A percentile compares a stretch with the other conserved stretches of the same genome.
Evolutionary conservation across 30 jellyfish, hydroid and myxozoan species (phyloP).

Genomic region (Pseudorhiza aurosa): DNA sequence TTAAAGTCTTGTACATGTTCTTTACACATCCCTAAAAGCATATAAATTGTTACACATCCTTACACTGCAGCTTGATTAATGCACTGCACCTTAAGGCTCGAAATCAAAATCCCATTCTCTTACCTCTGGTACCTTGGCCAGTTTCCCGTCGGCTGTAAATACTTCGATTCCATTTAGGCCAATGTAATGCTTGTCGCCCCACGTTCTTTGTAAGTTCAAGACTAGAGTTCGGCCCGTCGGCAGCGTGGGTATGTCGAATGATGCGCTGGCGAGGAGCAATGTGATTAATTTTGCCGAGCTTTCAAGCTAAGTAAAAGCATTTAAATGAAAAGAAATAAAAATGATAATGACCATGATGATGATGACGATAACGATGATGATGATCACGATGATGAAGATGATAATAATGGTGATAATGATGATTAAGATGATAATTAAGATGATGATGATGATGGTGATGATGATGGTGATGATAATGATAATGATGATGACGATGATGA

Average conservation of each 20-base stretch:
- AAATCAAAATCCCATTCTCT: no score
- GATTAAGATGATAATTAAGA: neutral
- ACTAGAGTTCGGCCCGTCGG: constrained; percentile 81
- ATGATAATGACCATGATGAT: neutral
- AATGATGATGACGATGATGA: neutral
- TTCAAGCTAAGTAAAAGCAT: no score
- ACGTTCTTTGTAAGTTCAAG: constrained; percentile 77
- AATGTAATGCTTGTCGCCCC: constrained; percentile 98
- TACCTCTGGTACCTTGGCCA: constrained; percentile 66
- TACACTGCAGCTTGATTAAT: no score
- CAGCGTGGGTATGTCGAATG: constrained; percentile 81
- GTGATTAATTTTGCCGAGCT: no score
- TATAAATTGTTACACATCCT: no score
- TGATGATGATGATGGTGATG: neutral
- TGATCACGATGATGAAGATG: neutral
- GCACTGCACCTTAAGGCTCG: no score
- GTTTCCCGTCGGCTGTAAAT: constrained; percentile 75
- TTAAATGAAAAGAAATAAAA: no score
- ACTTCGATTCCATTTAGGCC: constrained; percentile 97
- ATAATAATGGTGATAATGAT: neutral
- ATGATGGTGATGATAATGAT: neutral
- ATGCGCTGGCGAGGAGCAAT: neutral
- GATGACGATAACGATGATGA: neutral
- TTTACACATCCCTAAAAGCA: no score
- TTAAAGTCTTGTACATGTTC: no score